phyloP scores from a whole-genome alignment of 2,888 invertebrate genomes.

The Mesoligia furuncula region DNA sequence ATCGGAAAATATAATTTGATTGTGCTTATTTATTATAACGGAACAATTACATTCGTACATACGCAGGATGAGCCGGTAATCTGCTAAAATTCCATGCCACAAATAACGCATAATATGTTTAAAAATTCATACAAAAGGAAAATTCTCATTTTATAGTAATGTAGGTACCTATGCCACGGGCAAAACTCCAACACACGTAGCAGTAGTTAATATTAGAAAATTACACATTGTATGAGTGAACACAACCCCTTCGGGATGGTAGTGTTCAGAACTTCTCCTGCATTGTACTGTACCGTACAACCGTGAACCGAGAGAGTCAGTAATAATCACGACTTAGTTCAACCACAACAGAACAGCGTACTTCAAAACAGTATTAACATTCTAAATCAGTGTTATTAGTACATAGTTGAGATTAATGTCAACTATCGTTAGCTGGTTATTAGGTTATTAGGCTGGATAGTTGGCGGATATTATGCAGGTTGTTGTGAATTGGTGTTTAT shows the following conservation, averaged over 20 bases:
- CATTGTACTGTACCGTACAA: neutral
- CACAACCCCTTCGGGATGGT: neutral
- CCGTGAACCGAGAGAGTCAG: neutral
- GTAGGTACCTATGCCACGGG: neutral
- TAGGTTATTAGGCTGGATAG: neutral
- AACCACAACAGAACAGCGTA: neutral
- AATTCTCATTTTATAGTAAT: neutral
- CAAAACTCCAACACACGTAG: neutral
- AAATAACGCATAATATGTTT: neutral
- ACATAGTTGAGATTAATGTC: constrained; percentile 67
- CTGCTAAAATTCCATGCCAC: neutral
- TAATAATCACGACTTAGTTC: neutral
- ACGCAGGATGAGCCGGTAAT: neutral
- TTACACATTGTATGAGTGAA: neutral
- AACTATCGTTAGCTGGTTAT: constrained; percentile 39
- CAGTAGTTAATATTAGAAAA: constrained; percentile 2
- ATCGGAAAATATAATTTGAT: neutral
- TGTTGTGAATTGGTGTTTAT: neutral
- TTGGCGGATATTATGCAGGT: neutral
- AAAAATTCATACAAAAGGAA: neutral
- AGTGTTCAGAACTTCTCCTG: neutral
- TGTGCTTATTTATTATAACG: neutral
- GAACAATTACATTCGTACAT: constrained; percentile 2
- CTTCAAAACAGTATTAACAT: constrained; percentile 19
- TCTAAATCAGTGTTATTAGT: constrained; percentile 17